These are phyloP conservation scores for Drosophila atroscutellata DNA, from an alignment of 2,888 invertebrate genomes.

Conservation along the genomic window DNA sequence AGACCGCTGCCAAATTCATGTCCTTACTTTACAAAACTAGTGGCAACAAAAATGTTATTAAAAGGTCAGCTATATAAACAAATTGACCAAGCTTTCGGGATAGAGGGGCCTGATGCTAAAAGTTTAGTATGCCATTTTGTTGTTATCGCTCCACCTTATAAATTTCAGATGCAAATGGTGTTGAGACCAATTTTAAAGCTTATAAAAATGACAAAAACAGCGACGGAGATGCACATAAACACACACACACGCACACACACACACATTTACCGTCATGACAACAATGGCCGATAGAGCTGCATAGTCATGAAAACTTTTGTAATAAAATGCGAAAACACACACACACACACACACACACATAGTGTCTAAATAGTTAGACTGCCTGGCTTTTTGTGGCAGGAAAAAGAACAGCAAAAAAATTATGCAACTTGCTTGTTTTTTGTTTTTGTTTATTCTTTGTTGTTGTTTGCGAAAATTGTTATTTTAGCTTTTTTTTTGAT, in stretches of 20 bases:
- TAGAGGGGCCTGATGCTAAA: constrained; percentile 5
- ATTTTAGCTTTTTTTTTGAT: constrained; percentile 30
- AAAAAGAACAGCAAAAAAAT: constrained; percentile 54
- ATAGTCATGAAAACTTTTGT: constrained; percentile 75
- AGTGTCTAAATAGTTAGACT: neutral
- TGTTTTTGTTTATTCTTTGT: constrained; percentile 8
- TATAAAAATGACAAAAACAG: constrained; percentile 73
- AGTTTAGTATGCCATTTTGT: constrained; percentile 27
- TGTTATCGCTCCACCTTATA: constrained; percentile 50
- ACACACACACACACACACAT: constrained; percentile 26
- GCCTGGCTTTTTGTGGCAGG: constrained; percentile 59
- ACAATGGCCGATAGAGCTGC: constrained; percentile 54
- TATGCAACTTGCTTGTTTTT: constrained; percentile 65
- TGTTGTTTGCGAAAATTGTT: constrained; percentile 52
- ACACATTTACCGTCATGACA: constrained; percentile 34
- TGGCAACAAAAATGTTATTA: constrained; percentile 44
- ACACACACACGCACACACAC: constrained; percentile 7
- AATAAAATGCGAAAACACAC: constrained; percentile 69
- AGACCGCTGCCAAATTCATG: constrained; percentile 14
- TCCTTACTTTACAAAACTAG: constrained; percentile 13
- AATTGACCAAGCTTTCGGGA: constrained; percentile 31
- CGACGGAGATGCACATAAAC: constrained; percentile 23
- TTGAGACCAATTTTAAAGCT: constrained; percentile 52
- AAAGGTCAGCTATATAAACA: constrained; percentile 36
- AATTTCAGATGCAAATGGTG: constrained; percentile 58